Base-by-base conservation (phyloP, 2,797 vertebrate genomes). In the Bradypodion ventrale region DNA sequence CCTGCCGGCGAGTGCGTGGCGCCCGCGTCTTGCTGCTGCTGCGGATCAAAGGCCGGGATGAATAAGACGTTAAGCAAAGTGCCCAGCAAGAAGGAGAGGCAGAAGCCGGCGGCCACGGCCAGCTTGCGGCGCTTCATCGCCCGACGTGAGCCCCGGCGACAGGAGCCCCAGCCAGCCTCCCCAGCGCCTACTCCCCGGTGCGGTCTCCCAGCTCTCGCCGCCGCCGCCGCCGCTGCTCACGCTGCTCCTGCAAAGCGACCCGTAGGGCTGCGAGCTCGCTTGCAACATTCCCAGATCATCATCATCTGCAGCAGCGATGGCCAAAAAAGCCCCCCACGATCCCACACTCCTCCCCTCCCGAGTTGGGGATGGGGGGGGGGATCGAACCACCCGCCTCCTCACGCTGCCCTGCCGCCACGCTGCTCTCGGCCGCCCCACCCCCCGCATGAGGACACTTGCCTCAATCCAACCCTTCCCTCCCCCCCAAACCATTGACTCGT, bases 41-140 rank as follows among this genome's bases (percentile, higher is more conserved):
- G 96, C 75, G 92, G 96, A 80, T 97, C 97, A 69, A 96, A 96
- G 75, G 96, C 96, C 10, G 96, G 97, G 42, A 96, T 94, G 83
- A 96, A 96, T 23, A 97, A 92, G 87, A 96, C 92, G 93, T 96
- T 97, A 90, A 97, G 94, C 75, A 97, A 89, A 27, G 97, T 96
- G 84, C 96, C 96, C 84, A 97, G 92, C 89, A 97, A 93, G 90
- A 97, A 97, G 80, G 96, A 96, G 56, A 96, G 88, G 87, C 96
- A 96, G 87, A 97, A 95, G n/a, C 95, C 96, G 75, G 95, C 96
- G 52, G 94, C 96, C 68, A 96, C 93, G 49, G 94, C 93, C 79
- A 96, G 93, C 94, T 95, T 96, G 79, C 96, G 94, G 88, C 96
- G 94, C 93, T 96, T 96, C 97, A 95, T 97, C 80, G 60, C 84